Evolutionary conservation across 2,113 vertebrate species (phyloP).

Genomic region (Marmota monax): DNA sequence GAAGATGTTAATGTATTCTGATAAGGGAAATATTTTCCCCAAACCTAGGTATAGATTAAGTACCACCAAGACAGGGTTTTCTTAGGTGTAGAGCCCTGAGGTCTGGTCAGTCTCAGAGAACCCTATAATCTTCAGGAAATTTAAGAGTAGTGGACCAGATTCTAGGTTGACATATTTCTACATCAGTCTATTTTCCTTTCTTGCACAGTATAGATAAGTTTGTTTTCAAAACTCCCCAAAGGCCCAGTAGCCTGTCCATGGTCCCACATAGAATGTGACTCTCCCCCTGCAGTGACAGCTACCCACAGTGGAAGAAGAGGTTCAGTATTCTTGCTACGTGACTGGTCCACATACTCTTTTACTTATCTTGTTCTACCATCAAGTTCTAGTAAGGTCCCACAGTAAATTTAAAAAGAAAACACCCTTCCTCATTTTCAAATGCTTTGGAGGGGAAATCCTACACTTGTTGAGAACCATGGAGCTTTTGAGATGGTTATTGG

Average conservation of each 20-base stretch:
- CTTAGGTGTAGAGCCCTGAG: neutral
- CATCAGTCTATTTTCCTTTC: neutral
- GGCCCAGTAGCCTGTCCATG: accelerated
- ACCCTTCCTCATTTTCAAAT: neutral
- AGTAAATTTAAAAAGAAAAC: neutral
- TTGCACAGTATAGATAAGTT: neutral
- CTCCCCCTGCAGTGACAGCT: too few relatives aligned
- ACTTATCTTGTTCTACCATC: neutral
- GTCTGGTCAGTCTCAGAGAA: neutral
- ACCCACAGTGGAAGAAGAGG: accelerated
- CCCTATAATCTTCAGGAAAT: neutral
- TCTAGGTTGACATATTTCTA: neutral
- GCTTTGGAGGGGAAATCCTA: neutral
- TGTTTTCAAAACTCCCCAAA: neutral
- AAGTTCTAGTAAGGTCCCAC: neutral
- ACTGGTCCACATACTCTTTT: neutral
- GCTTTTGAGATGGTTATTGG: neutral
- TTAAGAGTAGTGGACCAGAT: neutral
- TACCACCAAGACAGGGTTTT: neutral
- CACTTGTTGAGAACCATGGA: neutral
- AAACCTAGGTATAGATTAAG: neutral
- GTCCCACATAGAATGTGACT: accelerated
- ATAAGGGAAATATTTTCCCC: neutral
- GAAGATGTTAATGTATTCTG: neutral
- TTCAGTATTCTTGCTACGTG: too few relatives aligned